These are phyloP conservation scores for Gorsachius magnificus DNA, from an alignment of 2,797 vertebrate species.

Conservation along the genomic window DNA sequence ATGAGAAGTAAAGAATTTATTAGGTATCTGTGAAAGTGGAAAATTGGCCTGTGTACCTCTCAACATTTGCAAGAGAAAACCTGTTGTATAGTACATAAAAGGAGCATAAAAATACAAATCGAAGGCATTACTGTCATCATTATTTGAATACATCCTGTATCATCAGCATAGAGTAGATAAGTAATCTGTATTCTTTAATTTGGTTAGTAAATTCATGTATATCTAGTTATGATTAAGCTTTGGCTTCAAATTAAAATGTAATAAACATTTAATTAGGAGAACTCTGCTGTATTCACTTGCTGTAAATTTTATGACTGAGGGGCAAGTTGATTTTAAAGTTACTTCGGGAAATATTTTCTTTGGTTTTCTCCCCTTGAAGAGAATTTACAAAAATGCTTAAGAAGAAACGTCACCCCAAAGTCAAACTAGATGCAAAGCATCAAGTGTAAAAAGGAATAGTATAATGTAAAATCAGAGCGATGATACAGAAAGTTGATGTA, in stretches of 20 bases:
- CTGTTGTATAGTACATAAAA: not conserved
- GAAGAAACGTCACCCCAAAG: not conserved
- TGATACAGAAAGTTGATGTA: not conserved
- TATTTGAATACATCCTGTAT: not conserved
- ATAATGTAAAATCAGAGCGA: not conserved
- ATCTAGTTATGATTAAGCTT: not conserved
- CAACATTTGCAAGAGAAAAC: conserved; percentile 7
- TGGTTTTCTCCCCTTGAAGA: not conserved
- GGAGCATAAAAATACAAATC: conserved; percentile 1
- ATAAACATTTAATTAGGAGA: not conserved
- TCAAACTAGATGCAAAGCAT: not conserved
- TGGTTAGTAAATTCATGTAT: not conserved
- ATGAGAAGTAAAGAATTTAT: not conserved
- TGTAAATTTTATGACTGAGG: not conserved
- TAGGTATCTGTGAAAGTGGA: conserved; percentile 12
- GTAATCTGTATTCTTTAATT: not conserved
- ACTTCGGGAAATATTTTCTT: not conserved
- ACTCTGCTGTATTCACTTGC: not conserved
- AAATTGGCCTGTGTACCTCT: conserved; percentile 17
- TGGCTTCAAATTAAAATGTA: not conserved
- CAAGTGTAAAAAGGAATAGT: not conserved
- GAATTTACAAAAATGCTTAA: not conserved
- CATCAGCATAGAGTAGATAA: not conserved
- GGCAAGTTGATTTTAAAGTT: not conserved
- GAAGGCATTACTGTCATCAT: not conserved